Evolutionary conservation across 2,888 invertebrate species (phyloP), one percentile per base, ranked within the genome.

Genomic region (Blastobasis adustella): DNA sequence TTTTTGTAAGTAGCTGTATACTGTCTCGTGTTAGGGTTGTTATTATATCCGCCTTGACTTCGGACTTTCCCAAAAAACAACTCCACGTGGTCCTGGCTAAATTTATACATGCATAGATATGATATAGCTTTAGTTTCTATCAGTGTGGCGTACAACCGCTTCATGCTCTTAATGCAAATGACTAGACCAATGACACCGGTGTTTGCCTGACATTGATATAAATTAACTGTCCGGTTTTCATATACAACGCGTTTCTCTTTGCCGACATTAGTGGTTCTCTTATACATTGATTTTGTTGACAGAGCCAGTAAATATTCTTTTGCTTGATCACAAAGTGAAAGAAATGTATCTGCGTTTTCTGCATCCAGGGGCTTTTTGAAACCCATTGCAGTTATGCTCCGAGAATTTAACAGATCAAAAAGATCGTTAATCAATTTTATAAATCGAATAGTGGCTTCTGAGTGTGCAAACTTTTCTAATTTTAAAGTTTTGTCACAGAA

Each of bases 11-110:
- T 49, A 37, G 57, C 46, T 36, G 43, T 50, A 39, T 58, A 54
- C 49, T 58, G 54, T 40, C 47, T 44, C 5, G 53, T 51, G 10
- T 57, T 60, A 6, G 58, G 60, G 40, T 60, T 58, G 40, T 60
- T 60, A 49, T 58, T 58, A 10, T 46, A 44, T 5, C 60, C 58
- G 45, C 57, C 56, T 43, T 60, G 57, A 8, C 49, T 46, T 40
- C 57, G 48, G 36, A 60, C 55, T 37, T 55, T 54, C 5, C 58
- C 54, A 47, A 59, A 57, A 10, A 59, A 52, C 40, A 53, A 47
- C 40, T 58, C 58, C 4, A 56, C 40, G 37, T 56, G 56, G 42
- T 54, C 54, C 37, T 54, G 54, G 47, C 53, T 54, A 37, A 47
- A 43, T 36, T 47, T 41, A 46, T 49, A 55, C n/a, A 47, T 36